A percentile compares a stretch with the other conserved stretches of the same genome.
Conservation (phyloP, 2,113 vertebrate species). For the Petrocephalus zakoni region DNA sequence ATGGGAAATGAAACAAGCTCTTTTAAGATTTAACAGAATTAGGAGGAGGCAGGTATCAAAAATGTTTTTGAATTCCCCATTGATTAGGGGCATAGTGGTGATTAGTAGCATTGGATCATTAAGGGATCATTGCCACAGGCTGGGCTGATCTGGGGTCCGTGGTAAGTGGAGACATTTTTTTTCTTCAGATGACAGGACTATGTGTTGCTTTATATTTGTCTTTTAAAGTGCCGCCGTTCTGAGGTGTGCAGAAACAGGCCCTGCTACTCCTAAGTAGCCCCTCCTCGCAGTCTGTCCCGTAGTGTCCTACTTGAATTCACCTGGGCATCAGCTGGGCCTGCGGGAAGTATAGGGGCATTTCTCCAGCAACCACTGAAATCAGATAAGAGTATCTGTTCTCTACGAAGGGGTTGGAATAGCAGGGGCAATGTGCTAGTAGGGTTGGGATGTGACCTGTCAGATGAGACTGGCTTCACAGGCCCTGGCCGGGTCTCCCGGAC, state of each 20-base stretch:
- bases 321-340: background rate
- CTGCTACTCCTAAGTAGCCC: background rate
- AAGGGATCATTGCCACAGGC: background rate
- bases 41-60: background rate
- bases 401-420: background rate
- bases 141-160: background rate
- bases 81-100: background rate
- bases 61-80: background rate
- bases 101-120: background rate
- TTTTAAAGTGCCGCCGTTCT: background rate
- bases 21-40: background rate
- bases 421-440: background rate
- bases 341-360: background rate
- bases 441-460: background rate
- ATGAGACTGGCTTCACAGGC: background rate
- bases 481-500: background rate
- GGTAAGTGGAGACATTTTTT: background rate
- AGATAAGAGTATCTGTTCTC: background rate
- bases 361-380: background rate
- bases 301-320: background rate
- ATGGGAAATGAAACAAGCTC: background rate
- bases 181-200: background rate
- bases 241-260: background rate
- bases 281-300: background rate
- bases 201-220: background rate